Evolutionary conservation across 2,113 vertebrate genomes (phyloP), one percentile per base, ranked within the genome.

Genomic region (Elephantulus edwardii): DNA sequence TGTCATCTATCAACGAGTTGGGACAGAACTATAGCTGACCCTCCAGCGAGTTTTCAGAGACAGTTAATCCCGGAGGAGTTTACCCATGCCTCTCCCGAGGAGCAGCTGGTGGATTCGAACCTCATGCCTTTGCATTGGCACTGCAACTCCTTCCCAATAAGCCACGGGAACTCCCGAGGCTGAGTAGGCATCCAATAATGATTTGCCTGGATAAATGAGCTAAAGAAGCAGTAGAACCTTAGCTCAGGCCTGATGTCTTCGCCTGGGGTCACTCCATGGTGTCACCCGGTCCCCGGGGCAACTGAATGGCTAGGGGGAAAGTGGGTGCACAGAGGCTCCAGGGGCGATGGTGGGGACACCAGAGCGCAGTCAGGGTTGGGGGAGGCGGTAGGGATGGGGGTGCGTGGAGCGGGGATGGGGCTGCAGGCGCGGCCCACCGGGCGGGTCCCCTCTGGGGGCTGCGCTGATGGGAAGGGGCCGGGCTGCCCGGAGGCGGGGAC

Each of bases 401-500:
- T 8, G 10, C 19, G 2, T 5, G 76, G 44, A 56, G 62, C 26
- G 1, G 42, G 44, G 5, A 5, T 1, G 42, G 8, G 16, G 64
- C 64, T 35, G 17, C 6, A 5, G 35, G 42, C 30, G 28, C 44
- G 20, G 81, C 66, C 71, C 71, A 9, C 50, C 62, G 19, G 24
- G 42, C 28, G 0, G 20, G 62, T 30, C 83, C 26, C 44, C 74
- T 50, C 81, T 19, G 0, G n/a, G 71, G 77, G 82, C 77, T 8
- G 88, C 77, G 68, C 71, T 94, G 74, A 81, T 91, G 91, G 91
- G 94, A 96, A 96, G 52, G 52, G 85, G 92, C 74, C 0, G 35
- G 88, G 78, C 90, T 92, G 90, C 94, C 88, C 0, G 94, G 92
- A 94, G 90, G 90, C 71, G 2, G 90, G 75, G 83, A 58, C 40